Conservation (phyloP, 37 sponge, comb jelly and placozoan species). For the Ephydatia muelleri region DNA sequence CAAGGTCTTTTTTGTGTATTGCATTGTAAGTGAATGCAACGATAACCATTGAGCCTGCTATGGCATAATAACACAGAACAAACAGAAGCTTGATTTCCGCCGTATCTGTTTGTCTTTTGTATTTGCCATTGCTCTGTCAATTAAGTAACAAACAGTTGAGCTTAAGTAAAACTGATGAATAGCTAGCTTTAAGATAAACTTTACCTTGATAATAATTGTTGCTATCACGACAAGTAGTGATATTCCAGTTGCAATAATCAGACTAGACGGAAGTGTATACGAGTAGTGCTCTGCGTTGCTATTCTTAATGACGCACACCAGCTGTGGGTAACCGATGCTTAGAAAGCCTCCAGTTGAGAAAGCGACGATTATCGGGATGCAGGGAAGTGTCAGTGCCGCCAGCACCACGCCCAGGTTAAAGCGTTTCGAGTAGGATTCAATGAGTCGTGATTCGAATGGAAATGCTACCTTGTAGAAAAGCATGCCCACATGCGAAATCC, state of each 20-base stretch:
- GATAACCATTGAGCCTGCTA: neutral
- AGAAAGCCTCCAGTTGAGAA: neutral
- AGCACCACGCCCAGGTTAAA: neutral
- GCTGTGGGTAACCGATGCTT: neutral
- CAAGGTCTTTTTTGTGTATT: neutral
- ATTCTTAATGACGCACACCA: neutral
- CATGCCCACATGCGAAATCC: neutral
- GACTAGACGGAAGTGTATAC: neutral
- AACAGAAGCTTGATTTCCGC: neutral
- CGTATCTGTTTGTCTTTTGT: neutral
- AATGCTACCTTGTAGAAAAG: neutral
- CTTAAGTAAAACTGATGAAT: neutral
- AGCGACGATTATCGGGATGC: neutral
- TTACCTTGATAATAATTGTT: neutral
- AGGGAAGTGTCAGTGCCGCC: neutral
- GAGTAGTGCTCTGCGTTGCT: neutral
- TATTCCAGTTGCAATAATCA: neutral
- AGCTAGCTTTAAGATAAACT: neutral
- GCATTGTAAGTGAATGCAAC: neutral
- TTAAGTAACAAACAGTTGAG: neutral
- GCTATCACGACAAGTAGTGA: neutral
- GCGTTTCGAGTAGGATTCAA: neutral
- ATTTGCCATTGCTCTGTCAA: neutral
- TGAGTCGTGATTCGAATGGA: neutral
- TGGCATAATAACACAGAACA: neutral